Conservation (phyloP, 2,797 vertebrate species). For the Coccyzus lansbergi region DNA sequence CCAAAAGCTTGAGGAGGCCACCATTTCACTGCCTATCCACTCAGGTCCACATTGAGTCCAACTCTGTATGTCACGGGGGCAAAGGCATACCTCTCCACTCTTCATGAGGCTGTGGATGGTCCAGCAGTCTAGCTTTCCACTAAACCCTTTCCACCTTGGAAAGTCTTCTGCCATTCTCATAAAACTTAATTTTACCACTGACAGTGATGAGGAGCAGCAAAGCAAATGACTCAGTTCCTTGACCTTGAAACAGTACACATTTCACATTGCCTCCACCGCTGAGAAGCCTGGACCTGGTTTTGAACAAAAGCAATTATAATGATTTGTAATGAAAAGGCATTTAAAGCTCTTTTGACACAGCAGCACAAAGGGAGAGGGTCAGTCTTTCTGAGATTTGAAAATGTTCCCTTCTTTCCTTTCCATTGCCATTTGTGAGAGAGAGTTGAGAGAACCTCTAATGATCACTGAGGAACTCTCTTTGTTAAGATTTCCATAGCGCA, state of each 20-base stretch:
- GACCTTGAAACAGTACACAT: background rate
- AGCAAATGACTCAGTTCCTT: background rate
- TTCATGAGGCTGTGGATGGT: background rate
- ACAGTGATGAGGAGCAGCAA: background rate
- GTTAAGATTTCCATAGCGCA: constrained; percentile 65
- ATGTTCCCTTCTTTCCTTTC: constrained; percentile 52
- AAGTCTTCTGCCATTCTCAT: background rate
- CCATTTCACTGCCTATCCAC: background rate
- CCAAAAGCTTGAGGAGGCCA: background rate
- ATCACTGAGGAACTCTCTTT: constrained; percentile 41
- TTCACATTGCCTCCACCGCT: background rate
- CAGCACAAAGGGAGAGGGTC: constrained; percentile 38
- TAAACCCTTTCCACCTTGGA: background rate
- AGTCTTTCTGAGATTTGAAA: constrained; percentile 41
- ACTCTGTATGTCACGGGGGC: background rate
- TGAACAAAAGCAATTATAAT: constrained; percentile 62
- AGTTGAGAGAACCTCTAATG: constrained; percentile 52
- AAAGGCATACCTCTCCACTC: background rate
- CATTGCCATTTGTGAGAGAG: constrained; percentile 32
- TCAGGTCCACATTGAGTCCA: background rate
- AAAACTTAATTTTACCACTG: background rate
- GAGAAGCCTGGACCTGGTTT: constrained; percentile 23
- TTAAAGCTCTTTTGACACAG: constrained; percentile 61
- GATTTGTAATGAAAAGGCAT: constrained; percentile 59
- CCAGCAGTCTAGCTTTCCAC: background rate